Evolutionary conservation across 2,888 invertebrate genomes (phyloP).

Genomic region (Drosophila neonasuta): DNA sequence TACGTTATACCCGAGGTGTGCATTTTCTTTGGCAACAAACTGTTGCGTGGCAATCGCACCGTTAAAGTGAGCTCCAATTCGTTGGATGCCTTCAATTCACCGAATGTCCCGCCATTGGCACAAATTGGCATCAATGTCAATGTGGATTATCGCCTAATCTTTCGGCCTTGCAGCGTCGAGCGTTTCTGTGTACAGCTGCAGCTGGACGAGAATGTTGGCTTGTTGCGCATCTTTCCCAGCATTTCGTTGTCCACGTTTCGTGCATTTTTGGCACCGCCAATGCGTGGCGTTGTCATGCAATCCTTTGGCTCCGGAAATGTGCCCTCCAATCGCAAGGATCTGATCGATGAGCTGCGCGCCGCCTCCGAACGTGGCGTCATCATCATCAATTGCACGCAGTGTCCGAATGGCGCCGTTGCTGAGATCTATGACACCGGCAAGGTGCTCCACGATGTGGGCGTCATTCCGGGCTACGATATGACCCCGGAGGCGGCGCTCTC

Average conservation of each 20-base stretch:
- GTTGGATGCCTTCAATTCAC: slow-evolving; percentile 84
- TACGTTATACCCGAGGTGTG: slow-evolving; percentile 96
- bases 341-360: slow-evolving; percentile 87
- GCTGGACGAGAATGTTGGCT: slow-evolving; percentile 92
- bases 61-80: slow-evolving; percentile 80
- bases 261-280: slow-evolving; percentile 89
- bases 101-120: slow-evolving; percentile 92
- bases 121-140: slow-evolving; percentile 91
- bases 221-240: slow-evolving; percentile 94
- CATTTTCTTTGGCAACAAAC: slow-evolving; percentile 93
- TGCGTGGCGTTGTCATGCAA: slow-evolving; percentile 92
- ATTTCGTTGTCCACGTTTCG: slow-evolving; percentile 90
- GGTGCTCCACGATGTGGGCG: slow-evolving; percentile 81
- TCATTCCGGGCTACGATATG: slow-evolving; percentile 81
- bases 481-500: slow-evolving; percentile 97
- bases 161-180: slow-evolving; percentile 85
- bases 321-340: slow-evolving; percentile 91
- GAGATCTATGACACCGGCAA: slow-evolving; percentile 93
- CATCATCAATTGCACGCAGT: slow-evolving; percentile 96
- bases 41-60: slow-evolving; percentile 91
- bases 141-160: slow-evolving; percentile 83
- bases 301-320: slow-evolving; percentile 97
- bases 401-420: slow-evolving; percentile 90
- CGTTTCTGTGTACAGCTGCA: slow-evolving; percentile 88
- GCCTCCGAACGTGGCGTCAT: slow-evolving; percentile 91